Conservation (phyloP, 2,888 invertebrate species). For the Troides helena region DNA sequence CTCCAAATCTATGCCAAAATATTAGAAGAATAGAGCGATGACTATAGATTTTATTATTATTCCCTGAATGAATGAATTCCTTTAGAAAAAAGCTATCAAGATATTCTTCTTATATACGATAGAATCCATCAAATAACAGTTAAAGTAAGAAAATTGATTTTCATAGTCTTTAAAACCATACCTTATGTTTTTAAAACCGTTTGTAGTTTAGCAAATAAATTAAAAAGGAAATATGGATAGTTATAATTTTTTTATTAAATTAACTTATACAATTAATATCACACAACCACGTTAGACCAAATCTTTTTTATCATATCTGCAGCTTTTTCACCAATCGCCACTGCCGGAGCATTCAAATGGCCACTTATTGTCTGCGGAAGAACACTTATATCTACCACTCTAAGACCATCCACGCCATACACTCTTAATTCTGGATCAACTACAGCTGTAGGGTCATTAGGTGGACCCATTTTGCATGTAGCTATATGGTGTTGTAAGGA, state of each 20-base stretch:
- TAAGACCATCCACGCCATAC: conserved; percentile 81
- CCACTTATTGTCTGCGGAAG: conserved; percentile 83
- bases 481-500: conserved; percentile 82
- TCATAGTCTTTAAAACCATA: not conserved
- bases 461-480: conserved; percentile 87
- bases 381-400: conserved; percentile 86
- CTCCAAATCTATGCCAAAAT: conserved; percentile 43
- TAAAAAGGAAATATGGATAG: not conserved
- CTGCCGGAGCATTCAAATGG: conserved; percentile 83
- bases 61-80: not conserved
- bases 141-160: not conserved
- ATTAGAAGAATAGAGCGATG: conserved; percentile 58
- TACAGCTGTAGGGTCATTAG: conserved; percentile 81
- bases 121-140: not conserved
- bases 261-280: conserved; percentile 26
- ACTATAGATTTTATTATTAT: conserved; percentile 30
- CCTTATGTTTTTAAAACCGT: not conserved
- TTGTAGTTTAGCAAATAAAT: not conserved
- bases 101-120: not conserved
- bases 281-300: conserved; percentile 65
- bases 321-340: conserved; percentile 88
- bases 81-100: not conserved
- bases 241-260: not conserved
- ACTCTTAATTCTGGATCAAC: conserved; percentile 84
- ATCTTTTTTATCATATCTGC: conserved; percentile 83